These are phyloP conservation scores for Epicampocera succincta DNA, from an alignment of 2,888 invertebrate species.

Conservation along the genomic window DNA sequence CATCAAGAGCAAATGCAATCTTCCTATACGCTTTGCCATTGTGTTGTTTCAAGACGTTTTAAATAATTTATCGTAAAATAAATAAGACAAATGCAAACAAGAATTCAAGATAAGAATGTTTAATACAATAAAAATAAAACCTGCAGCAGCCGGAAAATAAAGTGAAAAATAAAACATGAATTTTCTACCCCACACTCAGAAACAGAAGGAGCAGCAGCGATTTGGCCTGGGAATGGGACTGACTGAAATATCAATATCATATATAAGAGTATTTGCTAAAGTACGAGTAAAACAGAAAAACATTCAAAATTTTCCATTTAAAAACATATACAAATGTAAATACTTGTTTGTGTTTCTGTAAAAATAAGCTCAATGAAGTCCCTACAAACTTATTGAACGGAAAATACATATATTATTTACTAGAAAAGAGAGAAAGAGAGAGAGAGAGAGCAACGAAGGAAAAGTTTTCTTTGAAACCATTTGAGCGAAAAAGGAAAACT, in stretches of 20 bases:
- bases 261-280: constrained; percentile 12
- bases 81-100: constrained; percentile 12
- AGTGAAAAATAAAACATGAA: constrained; percentile 4
- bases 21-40: neutral
- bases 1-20: neutral
- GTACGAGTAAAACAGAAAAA: neutral
- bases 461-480: too few species aligned
- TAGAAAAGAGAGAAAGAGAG: too few species aligned
- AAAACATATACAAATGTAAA: too few species aligned
- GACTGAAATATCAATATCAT: neutral
- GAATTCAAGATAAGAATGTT: constrained; percentile 23
- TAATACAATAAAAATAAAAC: constrained; percentile 30
- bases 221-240: neutral
- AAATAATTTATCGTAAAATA: constrained; percentile 43
- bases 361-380: too few species aligned
- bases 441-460: too few species aligned
- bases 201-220: neutral
- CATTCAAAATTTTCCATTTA: too few species aligned
- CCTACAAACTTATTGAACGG: too few species aligned
- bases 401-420: too few species aligned
- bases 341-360: too few species aligned
- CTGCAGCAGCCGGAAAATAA: constrained; percentile 39
- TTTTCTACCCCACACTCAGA: constrained; percentile 27
- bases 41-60: constrained; percentile 13
- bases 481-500: too few species aligned